These are phyloP conservation scores for Lanius ludovicianus DNA, from an alignment of 2,113 vertebrate genomes.

Conservation along the genomic window DNA sequence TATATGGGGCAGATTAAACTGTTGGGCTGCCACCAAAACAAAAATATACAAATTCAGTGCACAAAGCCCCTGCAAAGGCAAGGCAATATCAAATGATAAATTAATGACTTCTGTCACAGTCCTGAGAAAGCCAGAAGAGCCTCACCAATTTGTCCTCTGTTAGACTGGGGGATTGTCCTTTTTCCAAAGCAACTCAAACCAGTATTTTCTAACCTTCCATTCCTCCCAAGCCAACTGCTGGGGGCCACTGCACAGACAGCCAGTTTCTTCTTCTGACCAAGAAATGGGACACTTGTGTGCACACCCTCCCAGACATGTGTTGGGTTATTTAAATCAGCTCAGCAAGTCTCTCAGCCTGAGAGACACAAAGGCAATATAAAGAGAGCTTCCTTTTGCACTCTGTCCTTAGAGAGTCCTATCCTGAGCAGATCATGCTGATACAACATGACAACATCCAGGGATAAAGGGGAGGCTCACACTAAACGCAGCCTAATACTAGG, in stretches of 20 bases:
- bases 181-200: neutral
- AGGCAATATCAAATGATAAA: neutral
- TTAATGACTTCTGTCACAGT: neutral
- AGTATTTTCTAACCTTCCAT: neutral
- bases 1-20: neutral
- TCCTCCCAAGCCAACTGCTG: neutral
- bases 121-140: neutral
- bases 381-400: slow-evolving; percentile 13
- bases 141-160: neutral
- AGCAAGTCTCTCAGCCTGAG: neutral
- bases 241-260: fast-evolving
- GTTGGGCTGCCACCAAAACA: neutral
- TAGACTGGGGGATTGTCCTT: neutral
- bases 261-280: neutral
- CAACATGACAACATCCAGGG: slow-evolving; percentile 63
- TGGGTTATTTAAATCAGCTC: slow-evolving; percentile 25
- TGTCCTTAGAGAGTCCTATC: slow-evolving; percentile 63
- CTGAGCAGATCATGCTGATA: slow-evolving; percentile 65
- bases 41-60: neutral
- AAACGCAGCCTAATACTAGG: slow-evolving; percentile 11
- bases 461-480: slow-evolving; percentile 57
- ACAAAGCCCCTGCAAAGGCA: neutral
- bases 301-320: neutral
- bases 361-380: slow-evolving; percentile 20
- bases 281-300: neutral